Evolutionary conservation across 2,797 vertebrate species (phyloP), one percentile per base, ranked within the genome.

Genomic region (Enoplosus armatus): DNA sequence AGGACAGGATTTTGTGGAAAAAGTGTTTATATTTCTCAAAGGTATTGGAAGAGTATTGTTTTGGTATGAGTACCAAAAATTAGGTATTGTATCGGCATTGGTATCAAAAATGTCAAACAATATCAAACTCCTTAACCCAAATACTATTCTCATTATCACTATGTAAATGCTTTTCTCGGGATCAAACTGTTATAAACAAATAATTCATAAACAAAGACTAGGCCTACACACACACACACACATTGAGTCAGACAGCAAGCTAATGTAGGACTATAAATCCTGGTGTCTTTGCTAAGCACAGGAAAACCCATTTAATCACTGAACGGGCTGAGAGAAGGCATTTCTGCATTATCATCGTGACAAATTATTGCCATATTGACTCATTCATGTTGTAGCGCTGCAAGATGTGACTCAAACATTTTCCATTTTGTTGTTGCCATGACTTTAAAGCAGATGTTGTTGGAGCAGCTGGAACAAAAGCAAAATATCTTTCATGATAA

Each of bases 261-360:
- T 51, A 78, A 83, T 75, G 63, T 65, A 66, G 5, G 58, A 26
- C 67, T 66, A 80, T 75, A 78, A 83, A 83, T 88, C 75, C 43
- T 39, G 41, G 66, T 20, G 39, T 74, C 65, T 72, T 27, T 26
- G 43, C 64, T 33, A 45, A 72, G 64, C 54, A 29, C 62, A 75
- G 18, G 33, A 53, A 77, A 75, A 31, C 29, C 43, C 48, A 62
- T 71, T 88, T 69, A 90, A 87, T 86, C 62, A 82, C n/a, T 5
- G 33, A 67, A 48, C 0, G 8, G 41, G 22, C 5, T 16, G 1
- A 31, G 65, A 79, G 27, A 6, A 53, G 24, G 41, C 58, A 35
- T 63, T 83, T 58, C 33, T 65, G 70, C 56, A 0, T 80, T 18
- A 75, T 15, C 63, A 41, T 58, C 53, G 43, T 8, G 20, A 80